Conservation (phyloP, 2,888 invertebrate genomes). For the Drosophila flavopinicola region DNA sequence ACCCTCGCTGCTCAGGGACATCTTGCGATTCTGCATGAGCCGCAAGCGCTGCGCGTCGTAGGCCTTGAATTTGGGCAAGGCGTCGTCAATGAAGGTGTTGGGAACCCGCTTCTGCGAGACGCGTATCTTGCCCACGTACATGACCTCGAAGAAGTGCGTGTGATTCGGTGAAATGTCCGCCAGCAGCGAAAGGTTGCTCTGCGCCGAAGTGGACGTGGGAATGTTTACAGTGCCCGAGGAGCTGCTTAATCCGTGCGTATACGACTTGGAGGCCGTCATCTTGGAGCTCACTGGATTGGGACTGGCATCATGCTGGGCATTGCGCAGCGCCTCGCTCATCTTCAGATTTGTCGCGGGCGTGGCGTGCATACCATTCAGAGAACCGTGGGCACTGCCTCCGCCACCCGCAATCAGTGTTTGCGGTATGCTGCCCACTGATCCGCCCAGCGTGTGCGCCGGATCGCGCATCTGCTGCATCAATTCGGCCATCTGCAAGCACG, state of each 20-base stretch:
- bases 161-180: slow-evolving; percentile 92
- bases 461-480: slow-evolving; percentile 85
- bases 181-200: slow-evolving; percentile 83
- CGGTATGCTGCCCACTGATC: slow-evolving; percentile 84
- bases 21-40: slow-evolving; percentile 82
- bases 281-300: slow-evolving; percentile 82
- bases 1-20: slow-evolving; percentile 80
- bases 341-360: slow-evolving; percentile 84
- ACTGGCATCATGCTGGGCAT: slow-evolving; percentile 84
- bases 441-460: slow-evolving; percentile 84
- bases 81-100: slow-evolving; percentile 95
- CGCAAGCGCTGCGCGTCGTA: slow-evolving; percentile 90
- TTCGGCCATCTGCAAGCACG: slow-evolving; percentile 83
- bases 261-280: slow-evolving; percentile 84
- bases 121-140: slow-evolving; percentile 96
- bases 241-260: slow-evolving; percentile 84
- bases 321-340: slow-evolving; percentile 82
- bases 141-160: slow-evolving; percentile 94
- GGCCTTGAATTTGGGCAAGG: slow-evolving; percentile 91
- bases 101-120: slow-evolving; percentile 93
- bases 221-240: slow-evolving; percentile 84
- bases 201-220: slow-evolving; percentile 84
- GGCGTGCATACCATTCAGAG: slow-evolving; percentile 77
- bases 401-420: slow-evolving; percentile 82
- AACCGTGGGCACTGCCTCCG: slow-evolving; percentile 59